A percentile compares a stretch with the other conserved stretches of the same genome.
phyloP scores from a whole-genome alignment of 2,888 invertebrate species.

The Andrena hattorfiana region DNA sequence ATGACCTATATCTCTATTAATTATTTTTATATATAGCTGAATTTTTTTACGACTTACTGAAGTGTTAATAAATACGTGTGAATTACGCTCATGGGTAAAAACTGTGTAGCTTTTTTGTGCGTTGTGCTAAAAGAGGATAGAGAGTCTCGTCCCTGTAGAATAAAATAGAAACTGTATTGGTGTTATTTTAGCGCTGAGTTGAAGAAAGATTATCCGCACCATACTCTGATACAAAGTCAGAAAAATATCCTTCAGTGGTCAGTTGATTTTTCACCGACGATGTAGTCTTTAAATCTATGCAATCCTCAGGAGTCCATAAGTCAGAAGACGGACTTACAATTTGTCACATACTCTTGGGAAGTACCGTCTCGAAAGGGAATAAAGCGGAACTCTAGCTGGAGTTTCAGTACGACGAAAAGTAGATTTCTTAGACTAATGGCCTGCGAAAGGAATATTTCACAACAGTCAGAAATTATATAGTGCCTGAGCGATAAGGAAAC shows the following conservation, averaged over 20 bases:
- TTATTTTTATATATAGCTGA: too few relatives aligned
- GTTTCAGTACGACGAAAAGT: neutral
- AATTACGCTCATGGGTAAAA: too few relatives aligned
- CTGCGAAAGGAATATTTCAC: neutral
- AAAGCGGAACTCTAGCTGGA: neutral
- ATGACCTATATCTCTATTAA: too few relatives aligned
- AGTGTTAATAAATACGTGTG: too few relatives aligned
- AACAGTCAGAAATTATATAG: neutral
- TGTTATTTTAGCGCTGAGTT: too few relatives aligned
- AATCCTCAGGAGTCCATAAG: neutral
- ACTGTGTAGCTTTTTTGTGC: too few relatives aligned
- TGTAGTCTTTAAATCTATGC: neutral
- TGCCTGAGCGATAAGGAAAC: neutral
- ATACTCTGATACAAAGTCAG: neutral
- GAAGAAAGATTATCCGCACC: too few relatives aligned
- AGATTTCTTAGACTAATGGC: neutral
- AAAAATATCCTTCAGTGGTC: neutral
- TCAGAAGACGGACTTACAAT: conserved; percentile 15
- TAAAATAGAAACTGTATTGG: too few relatives aligned
- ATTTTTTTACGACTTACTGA: too few relatives aligned
- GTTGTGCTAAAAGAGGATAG: too few relatives aligned
- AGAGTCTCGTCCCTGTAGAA: too few relatives aligned
- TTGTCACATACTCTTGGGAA: conserved; percentile 35
- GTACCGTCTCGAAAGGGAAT: neutral
- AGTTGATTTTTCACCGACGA: too few relatives aligned